Evolutionary conservation across 2,888 invertebrate species (phyloP).

Genomic region (Steromphala cineraria): DNA sequence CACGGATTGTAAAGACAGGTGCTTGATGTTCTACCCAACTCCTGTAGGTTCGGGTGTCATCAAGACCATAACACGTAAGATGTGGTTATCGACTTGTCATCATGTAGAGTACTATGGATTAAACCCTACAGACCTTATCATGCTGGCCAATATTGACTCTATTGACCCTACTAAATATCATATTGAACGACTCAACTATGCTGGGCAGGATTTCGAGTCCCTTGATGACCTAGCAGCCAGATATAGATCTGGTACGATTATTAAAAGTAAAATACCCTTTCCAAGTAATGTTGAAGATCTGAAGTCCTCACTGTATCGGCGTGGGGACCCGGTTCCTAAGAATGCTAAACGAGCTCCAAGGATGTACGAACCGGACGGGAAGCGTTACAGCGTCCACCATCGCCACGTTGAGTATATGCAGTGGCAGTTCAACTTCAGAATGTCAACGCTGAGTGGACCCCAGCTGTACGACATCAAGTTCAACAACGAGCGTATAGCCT

Average conservation of each 20-base stretch:
- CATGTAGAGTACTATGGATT: slow-evolving; percentile 51
- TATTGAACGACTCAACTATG: slow-evolving; percentile 51
- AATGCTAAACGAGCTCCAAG: slow-evolving; percentile 45
- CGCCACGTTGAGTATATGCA: slow-evolving; percentile 60
- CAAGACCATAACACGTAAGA: slow-evolving; percentile 39
- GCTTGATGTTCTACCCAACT: slow-evolving; percentile 49
- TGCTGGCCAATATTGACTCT: slow-evolving; percentile 56
- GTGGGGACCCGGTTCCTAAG: slow-evolving; percentile 40
- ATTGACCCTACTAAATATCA: slow-evolving; percentile 45
- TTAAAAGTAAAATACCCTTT: neutral
- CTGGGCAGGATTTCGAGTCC: slow-evolving; percentile 43
- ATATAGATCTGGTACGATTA: slow-evolving; percentile 36
- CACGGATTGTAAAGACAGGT: slow-evolving; percentile 46
- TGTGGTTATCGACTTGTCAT: slow-evolving; percentile 49
- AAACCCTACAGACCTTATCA: slow-evolving; percentile 58
- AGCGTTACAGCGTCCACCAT: slow-evolving; percentile 61
- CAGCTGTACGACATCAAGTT: slow-evolving; percentile 60
- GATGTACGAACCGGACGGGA: slow-evolving; percentile 62
- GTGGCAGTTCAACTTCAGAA: slow-evolving; percentile 66
- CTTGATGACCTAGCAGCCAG: slow-evolving; percentile 40
- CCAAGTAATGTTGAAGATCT: slow-evolving; percentile 7
- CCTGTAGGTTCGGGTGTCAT: slow-evolving; percentile 41
- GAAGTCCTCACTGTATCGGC: slow-evolving; percentile 35
- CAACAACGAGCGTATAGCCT: slow-evolving; percentile 61
- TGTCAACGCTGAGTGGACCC: slow-evolving; percentile 60